Evolutionary conservation across 1,140 invertebrate genomes (phyloP).

Genomic region (Saccostrea glomerata): DNA sequence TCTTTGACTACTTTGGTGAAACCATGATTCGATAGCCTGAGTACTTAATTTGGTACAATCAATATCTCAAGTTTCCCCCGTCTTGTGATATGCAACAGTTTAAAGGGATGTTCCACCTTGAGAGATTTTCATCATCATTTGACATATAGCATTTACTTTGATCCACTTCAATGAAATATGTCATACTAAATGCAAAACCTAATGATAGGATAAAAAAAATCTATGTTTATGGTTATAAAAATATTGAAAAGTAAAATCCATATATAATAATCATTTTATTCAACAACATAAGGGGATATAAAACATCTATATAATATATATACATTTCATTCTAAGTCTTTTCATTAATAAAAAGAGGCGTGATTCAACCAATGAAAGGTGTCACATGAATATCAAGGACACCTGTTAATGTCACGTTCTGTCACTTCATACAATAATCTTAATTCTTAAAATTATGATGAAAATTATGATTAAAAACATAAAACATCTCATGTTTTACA

Average conservation of each 20-base stretch:
- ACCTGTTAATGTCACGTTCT: neutral
- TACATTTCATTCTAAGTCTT: neutral
- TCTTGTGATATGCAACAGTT: no score
- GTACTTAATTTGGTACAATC: no score
- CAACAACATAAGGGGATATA: neutral
- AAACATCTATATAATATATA: constrained; percentile 32
- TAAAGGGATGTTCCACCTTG: no score
- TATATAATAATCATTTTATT: neutral
- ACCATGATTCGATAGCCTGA: no score
- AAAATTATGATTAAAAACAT: constrained; percentile 7
- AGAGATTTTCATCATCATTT: no score
- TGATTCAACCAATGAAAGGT: neutral
- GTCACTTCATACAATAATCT: neutral
- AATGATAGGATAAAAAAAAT: no score
- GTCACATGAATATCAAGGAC: neutral
- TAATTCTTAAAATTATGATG: constrained; percentile 9
- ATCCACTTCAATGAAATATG: no score
- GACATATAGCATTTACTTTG: no score
- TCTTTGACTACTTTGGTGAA: no score
- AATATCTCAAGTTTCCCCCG: no score
- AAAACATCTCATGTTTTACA: neutral
- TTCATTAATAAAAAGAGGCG: neutral
- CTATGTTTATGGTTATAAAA: no score
- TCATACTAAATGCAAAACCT: no score
- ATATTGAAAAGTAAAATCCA: neutral